Percentiles rank a stretch among this genome's conserved stretches.
Conservation (phyloP, 2,797 vertebrate species). For the Huso huso region DNA sequence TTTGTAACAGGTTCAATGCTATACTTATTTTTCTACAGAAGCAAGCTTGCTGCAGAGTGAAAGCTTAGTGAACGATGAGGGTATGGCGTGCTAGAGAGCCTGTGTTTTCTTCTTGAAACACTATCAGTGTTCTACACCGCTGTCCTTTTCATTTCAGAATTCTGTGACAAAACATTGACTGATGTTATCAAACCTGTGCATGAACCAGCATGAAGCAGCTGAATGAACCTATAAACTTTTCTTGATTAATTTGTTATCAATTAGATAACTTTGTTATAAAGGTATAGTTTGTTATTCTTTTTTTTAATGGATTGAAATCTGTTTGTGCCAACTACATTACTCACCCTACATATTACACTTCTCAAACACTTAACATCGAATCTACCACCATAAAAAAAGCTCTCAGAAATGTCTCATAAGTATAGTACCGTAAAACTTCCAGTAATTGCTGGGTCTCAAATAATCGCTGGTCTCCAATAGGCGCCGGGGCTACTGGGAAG, state of each 20-base stretch:
- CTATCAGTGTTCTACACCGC: constrained; percentile 14
- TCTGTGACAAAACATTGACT: constrained; percentile 14
- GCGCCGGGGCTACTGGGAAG: no score
- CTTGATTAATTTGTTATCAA: constrained; percentile 12
- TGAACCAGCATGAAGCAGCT: constrained; percentile 2
- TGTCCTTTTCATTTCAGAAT: constrained; percentile 9
- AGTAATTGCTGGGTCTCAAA: no score
- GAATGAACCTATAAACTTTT: constrained; percentile 17
- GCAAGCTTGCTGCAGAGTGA: constrained; percentile 18
- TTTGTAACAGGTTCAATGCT: no score
- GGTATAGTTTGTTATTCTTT: constrained; percentile 18
- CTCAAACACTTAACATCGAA: no score
- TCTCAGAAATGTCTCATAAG: no score
- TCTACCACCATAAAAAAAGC: no score
- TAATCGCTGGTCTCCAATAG: no score
- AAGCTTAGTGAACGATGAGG: constrained; percentile 13
- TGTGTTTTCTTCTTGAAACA: constrained; percentile 12
- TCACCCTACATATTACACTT: no score
- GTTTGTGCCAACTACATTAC: neutral
- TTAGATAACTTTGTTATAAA: neutral
- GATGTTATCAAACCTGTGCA: constrained; percentile 11
- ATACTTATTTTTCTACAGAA: neutral
- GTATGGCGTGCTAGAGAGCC: constrained; percentile 10
- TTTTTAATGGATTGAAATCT: constrained; percentile 17
- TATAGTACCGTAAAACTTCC: no score